phyloP scores from a whole-genome alignment of 2,888 invertebrate species.

The Conomelus anceps region DNA sequence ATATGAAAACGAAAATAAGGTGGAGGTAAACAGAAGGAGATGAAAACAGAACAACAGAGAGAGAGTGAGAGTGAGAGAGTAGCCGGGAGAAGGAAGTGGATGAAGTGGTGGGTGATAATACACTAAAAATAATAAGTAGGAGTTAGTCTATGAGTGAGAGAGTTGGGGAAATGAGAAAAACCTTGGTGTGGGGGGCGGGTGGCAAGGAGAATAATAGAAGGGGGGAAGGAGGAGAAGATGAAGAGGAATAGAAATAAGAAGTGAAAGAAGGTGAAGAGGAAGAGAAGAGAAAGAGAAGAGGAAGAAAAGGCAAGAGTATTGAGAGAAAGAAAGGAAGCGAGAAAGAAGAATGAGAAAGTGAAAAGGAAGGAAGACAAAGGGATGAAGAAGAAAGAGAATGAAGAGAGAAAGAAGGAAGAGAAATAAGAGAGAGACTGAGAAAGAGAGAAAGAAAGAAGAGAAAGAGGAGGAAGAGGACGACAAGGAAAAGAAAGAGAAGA shows the following conservation, averaged over 20 bases:
- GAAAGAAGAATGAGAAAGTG: background rate
- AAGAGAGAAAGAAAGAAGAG: background rate
- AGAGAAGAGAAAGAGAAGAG: background rate
- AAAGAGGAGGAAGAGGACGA: background rate
- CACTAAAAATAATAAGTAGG: too few species aligned
- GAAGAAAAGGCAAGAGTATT: background rate
- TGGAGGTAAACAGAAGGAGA: background rate
- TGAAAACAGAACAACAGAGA: background rate
- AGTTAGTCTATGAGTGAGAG: too few species aligned
- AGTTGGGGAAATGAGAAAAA: too few species aligned
- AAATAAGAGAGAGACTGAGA: background rate
- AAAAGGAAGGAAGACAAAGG: background rate
- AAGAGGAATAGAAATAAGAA: too few species aligned
- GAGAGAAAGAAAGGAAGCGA: background rate
- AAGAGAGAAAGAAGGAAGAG: background rate
- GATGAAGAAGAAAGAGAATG: background rate
- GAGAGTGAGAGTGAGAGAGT: background rate
- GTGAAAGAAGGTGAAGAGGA: background rate
- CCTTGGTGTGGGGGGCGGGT: too few species aligned
- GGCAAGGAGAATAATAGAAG: background rate
- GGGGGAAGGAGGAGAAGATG: background rate
- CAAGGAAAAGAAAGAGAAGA: background rate
- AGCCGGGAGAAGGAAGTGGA: too few species aligned
- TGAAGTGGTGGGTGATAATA: too few species aligned
- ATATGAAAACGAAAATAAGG: background rate